Percentiles rank a stretch among this genome's conserved stretches.
Conservation (phyloP, 23 tunicate genomes). For the Phallusia fumigata region DNA sequence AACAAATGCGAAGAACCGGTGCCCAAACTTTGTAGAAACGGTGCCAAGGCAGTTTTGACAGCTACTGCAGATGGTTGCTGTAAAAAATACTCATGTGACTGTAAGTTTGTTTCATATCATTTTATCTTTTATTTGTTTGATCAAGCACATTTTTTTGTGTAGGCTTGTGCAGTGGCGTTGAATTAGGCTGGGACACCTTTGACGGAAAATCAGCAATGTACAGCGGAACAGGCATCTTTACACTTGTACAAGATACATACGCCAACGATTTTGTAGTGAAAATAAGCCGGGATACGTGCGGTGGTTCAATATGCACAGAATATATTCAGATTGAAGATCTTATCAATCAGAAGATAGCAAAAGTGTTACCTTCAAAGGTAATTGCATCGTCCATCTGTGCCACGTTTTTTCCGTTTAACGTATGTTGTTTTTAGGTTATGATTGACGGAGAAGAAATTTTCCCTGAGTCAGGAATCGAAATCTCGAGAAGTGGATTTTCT, state of each 20-base stretch:
- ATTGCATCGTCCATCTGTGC: no score
- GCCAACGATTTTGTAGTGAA: slow-evolving; percentile 56
- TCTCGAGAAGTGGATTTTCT: slow-evolving; percentile 39
- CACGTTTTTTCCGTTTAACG: neutral
- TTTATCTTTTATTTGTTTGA: neutral
- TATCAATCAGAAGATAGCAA: slow-evolving; percentile 47
- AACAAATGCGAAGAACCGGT: slow-evolving; percentile 33
- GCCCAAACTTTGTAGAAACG: slow-evolving; percentile 41
- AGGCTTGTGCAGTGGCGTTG: slow-evolving; percentile 90
- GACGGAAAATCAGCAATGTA: slow-evolving; percentile 41
- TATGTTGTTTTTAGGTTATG: slow-evolving; percentile 31
- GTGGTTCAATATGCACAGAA: slow-evolving; percentile 35
- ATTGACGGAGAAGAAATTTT: slow-evolving; percentile 43
- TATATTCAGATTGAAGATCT: slow-evolving; percentile 52
- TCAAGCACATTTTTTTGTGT: neutral
- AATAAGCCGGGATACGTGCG: slow-evolving; percentile 37
- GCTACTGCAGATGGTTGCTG: slow-evolving; percentile 82
- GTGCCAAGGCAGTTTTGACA: slow-evolving; percentile 34
- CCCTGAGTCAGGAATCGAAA: neutral
- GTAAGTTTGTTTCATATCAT: slow-evolving; percentile 57
- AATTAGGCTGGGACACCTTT: slow-evolving; percentile 73
- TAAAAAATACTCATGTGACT: slow-evolving; percentile 75
- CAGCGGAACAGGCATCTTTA: slow-evolving; percentile 51
- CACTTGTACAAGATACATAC: slow-evolving; percentile 52
- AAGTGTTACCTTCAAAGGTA: neutral